Evolutionary conservation across 2,797 vertebrate species (phyloP).

Genomic region (Enteromius anoplus): DNA sequence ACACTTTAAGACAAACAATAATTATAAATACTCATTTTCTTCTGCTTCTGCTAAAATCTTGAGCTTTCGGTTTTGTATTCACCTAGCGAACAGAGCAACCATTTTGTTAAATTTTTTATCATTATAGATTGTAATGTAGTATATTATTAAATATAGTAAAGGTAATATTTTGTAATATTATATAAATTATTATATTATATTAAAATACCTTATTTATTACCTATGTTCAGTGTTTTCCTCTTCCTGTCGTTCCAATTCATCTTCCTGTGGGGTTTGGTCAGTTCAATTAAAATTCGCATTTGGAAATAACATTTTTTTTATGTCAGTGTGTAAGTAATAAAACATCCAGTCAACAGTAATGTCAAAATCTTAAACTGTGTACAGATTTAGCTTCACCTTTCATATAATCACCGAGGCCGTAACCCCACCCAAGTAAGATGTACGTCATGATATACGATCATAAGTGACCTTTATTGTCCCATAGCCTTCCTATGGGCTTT

Average conservation of each 20-base stretch:
- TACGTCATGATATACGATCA: background rate
- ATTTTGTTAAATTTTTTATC: background rate
- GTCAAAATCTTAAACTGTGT: background rate
- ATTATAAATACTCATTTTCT: background rate
- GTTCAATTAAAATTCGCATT: background rate
- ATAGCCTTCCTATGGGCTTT: background rate
- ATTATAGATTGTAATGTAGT: background rate
- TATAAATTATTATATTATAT: background rate
- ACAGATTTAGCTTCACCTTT: background rate
- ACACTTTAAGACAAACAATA: background rate
- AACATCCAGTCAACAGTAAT: background rate
- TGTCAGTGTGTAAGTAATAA: background rate
- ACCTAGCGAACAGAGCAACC: background rate
- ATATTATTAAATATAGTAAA: background rate
- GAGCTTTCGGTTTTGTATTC: background rate
- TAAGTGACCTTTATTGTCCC: background rate
- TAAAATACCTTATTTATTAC: background rate
- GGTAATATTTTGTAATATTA: background rate
- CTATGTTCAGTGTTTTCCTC: background rate
- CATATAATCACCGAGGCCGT: background rate
- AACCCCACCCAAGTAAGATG: no score
- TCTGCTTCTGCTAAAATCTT: background rate
- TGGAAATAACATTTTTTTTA: background rate
- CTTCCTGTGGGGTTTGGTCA: background rate
- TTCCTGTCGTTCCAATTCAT: background rate